These are phyloP conservation scores for Melanerpes aurifrons DNA, from an alignment of 2,113 vertebrate species.

Conservation along the genomic window DNA sequence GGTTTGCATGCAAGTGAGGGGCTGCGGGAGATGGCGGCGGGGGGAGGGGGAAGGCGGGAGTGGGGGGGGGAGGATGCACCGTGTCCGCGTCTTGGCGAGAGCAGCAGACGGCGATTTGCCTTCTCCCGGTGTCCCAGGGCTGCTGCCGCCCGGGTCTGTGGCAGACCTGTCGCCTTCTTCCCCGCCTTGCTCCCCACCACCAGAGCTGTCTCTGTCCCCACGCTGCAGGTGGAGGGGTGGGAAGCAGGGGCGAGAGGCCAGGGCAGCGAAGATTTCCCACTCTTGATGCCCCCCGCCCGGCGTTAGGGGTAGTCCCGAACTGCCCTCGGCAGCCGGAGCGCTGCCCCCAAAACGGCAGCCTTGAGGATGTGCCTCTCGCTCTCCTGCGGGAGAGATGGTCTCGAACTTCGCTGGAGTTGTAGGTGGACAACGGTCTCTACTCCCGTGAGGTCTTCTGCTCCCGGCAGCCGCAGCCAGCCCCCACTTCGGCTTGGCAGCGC, in stretches of 20 bases:
- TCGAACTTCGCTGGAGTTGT: constrained; percentile 49
- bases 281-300: background rate
- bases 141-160: background rate
- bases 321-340: background rate
- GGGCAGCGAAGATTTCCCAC: background rate
- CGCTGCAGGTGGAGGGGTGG: background rate
- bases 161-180: constrained; percentile 10
- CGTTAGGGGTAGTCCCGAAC: background rate
- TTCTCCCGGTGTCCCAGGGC: background rate
- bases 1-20: background rate
- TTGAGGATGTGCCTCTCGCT: background rate
- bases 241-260: background rate
- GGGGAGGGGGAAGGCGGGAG: too few species aligned
- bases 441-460: background rate
- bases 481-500: background rate
- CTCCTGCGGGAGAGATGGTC: background rate
- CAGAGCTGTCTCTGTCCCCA: background rate
- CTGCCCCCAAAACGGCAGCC: background rate
- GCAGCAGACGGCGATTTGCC: background rate
- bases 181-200: background rate
- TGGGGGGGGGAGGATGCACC: too few species aligned
- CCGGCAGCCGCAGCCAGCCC: background rate
- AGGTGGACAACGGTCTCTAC: background rate
- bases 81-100: background rate
- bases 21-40: background rate